Evolutionary conservation across 2,113 vertebrate genomes (phyloP).

Genomic region (Romanogobio albipinnatus): DNA sequence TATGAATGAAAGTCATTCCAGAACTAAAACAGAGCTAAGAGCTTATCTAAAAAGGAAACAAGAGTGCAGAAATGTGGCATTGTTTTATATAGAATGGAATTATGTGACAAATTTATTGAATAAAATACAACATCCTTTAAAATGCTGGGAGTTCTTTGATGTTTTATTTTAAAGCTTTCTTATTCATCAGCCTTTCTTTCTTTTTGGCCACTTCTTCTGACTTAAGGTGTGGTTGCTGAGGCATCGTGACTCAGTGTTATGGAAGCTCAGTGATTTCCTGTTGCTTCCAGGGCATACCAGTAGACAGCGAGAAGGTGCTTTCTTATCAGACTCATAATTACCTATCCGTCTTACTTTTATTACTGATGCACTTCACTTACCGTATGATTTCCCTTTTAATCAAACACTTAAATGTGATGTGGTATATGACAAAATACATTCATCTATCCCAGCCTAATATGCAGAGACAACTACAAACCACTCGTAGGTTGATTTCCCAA

Average conservation of each 20-base stretch:
- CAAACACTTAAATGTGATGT: background rate
- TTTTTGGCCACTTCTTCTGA: slow-evolving; percentile 18
- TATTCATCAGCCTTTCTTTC: slow-evolving; percentile 19
- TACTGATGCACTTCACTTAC: background rate
- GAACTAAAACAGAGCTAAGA: slow-evolving; percentile 6
- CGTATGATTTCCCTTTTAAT: background rate
- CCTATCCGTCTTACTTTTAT: slow-evolving; percentile 4
- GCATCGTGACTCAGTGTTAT: slow-evolving; percentile 67
- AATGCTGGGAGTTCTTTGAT: too few relatives aligned
- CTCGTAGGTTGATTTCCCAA: background rate
- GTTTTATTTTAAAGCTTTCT: slow-evolving; percentile 2
- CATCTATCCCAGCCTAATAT: background rate
- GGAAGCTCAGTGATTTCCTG: slow-evolving; percentile 66
- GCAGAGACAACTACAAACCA: background rate
- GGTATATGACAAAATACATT: background rate
- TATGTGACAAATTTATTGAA: background rate
- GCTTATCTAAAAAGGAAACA: slow-evolving; percentile 17
- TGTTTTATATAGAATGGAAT: background rate
- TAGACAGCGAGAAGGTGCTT: slow-evolving; percentile 32
- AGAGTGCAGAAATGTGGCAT: background rate
- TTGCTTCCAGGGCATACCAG: slow-evolving; percentile 54
- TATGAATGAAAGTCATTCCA: slow-evolving; percentile 35
- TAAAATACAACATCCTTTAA: slow-evolving; percentile 7
- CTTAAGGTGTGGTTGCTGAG: slow-evolving; percentile 51
- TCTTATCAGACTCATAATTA: slow-evolving; percentile 4